phyloP scores from a whole-genome alignment of 30 jellyfish, hydroid and myxozoan species.

The Chrysaora quinquecirrha region DNA sequence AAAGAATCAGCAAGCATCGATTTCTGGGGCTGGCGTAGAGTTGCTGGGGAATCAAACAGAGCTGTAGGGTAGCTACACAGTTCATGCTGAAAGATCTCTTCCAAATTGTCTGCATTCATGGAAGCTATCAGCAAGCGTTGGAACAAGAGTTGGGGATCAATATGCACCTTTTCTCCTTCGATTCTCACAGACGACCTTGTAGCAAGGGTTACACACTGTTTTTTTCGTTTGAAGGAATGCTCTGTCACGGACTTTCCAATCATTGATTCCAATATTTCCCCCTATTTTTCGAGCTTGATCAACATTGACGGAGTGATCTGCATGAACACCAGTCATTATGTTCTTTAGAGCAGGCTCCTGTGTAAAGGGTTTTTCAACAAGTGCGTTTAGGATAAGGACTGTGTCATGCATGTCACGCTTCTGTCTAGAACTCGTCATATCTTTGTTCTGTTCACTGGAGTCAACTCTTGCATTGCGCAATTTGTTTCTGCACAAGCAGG shows the following conservation, averaged over 20 bases:
- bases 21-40: conserved; percentile 2
- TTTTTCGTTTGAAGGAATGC: neutral
- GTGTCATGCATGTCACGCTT: too few relatives aligned
- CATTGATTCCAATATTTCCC: neutral
- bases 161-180: conserved; percentile 1
- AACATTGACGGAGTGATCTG: neutral
- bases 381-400: too few relatives aligned
- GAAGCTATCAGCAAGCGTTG: conserved; percentile 5
- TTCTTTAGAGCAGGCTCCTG: too few relatives aligned
- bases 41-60: neutral
- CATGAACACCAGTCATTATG: too few relatives aligned
- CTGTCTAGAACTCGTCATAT: too few relatives aligned
- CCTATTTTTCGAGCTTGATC: neutral
- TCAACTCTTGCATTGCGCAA: too few relatives aligned
- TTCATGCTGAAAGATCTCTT: neutral
- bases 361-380: too few relatives aligned
- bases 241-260: neutral
- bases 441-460: too few relatives aligned
- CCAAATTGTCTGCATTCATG: neutral
- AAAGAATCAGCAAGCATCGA: too few relatives aligned
- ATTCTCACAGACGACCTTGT: neutral
- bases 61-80: conserved; percentile 1
- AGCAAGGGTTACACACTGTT: neutral
- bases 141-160: neutral
- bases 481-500: too few relatives aligned